phyloP scores from a whole-genome alignment of 2,113 vertebrate species.

The Micronycteris hirsuta region DNA sequence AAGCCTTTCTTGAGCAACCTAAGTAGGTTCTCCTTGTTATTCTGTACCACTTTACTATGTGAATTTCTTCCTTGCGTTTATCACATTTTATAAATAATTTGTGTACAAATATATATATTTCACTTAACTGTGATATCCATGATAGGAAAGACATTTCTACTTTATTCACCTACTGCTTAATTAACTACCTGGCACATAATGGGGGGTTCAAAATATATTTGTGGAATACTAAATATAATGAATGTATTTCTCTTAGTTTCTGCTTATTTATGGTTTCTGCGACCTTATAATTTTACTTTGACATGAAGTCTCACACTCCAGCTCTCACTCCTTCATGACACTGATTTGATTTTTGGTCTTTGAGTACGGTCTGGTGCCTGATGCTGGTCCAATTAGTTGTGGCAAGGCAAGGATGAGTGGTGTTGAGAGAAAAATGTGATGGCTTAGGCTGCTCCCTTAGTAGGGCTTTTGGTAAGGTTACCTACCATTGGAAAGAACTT shows the following conservation, averaged over 20 bases:
- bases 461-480: background rate
- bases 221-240: background rate
- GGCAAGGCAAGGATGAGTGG: background rate
- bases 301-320: background rate
- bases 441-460: background rate
- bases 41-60: background rate
- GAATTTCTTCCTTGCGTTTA: background rate
- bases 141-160: background rate
- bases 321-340: background rate
- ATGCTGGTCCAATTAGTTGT: background rate
- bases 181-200: background rate
- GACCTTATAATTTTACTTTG: background rate
- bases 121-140: background rate
- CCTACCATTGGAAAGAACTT: background rate
- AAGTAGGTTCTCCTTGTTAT: background rate
- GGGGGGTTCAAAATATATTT: background rate
- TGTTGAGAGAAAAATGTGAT: background rate
- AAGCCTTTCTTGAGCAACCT: background rate
- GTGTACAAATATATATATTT: background rate
- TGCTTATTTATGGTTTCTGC: background rate
- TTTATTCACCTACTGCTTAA: background rate
- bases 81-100: slow-evolving; percentile 3
- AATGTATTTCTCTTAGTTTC: background rate
- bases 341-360: background rate
- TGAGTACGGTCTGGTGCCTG: background rate